Evolutionary conservation across 2,113 vertebrate species (phyloP), one percentile per base, ranked within the genome.

Genomic region (Haemorhous mexicanus): DNA sequence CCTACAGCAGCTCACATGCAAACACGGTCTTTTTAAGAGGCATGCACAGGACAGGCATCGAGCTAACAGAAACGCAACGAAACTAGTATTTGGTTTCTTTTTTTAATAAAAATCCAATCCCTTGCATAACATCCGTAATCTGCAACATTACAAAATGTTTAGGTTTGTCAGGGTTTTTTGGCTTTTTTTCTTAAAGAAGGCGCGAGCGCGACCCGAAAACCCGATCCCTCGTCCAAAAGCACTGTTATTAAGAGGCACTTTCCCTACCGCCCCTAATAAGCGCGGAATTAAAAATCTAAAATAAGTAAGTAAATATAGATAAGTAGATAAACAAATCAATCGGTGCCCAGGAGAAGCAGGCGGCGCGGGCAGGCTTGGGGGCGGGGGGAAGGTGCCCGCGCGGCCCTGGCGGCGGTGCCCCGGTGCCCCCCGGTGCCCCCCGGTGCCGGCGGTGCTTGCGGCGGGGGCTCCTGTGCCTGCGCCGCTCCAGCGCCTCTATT

Each of bases 401-500:
- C 72, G 8, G 33, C 30, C n/a, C 43, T 16, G 44, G 35, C 16
- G 37, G 41, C 20, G 62, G n/a, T 68, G 78, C 61, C 69, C 44
- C 56, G 56, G 47, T 28, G 58, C 39, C 87, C 61, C 69, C 44
- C 56, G 56, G 47, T 28, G 58, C 39, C 87, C 70, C 89, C 88
- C 82, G 75, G 95, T 91, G 96, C 80, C 95, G 93, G 96, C 95
- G 97, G 95, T 97, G 96, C 97, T 98, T 95, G 98, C 89, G 97
- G 94, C 97, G 97, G 96, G 98, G 97, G 96, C 97, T 96, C 88
- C 96, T 95, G 97, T 97, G 97, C 94, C 97, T 97, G 98, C 97
- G 94, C 97, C 80, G 97, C 97, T 98, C 85, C 97, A 96, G 98
- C 98, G 95, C 97, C 97, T 97, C 97, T 98, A 98, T 98, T 98